Evolutionary conservation across 2,888 invertebrate genomes (phyloP).

Genomic region (Drosophila prolongata): DNA sequence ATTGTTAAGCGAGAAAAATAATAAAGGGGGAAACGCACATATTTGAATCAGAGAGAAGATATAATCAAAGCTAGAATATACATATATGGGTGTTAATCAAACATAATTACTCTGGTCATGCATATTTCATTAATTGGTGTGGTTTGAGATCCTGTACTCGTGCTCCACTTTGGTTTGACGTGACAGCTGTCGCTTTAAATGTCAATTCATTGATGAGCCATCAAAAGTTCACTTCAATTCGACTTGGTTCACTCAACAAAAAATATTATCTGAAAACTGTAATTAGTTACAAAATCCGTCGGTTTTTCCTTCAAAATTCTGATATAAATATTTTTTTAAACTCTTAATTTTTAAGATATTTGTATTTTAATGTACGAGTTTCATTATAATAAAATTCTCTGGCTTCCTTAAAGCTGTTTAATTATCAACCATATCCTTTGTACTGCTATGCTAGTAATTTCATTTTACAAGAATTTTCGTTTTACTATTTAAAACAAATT

Average conservation of each 20-base stretch:
- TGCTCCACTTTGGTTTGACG: constrained; percentile 21
- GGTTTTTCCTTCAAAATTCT: too few relatives aligned
- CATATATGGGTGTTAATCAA: constrained; percentile 74
- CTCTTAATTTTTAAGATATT: too few relatives aligned
- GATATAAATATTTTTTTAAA: too few relatives aligned
- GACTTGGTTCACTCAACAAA: constrained; percentile 1
- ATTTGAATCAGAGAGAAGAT: constrained; percentile 13
- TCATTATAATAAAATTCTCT: too few relatives aligned
- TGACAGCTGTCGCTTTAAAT: constrained; percentile 67
- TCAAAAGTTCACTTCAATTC: constrained; percentile 14
- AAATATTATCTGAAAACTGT: not conserved
- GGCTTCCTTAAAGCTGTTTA: too few relatives aligned
- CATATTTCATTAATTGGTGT: constrained; percentile 67
- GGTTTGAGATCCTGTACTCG: not conserved
- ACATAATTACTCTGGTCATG: constrained; percentile 63
- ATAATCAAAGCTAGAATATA: constrained; percentile 60
- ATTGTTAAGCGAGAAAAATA: constrained; percentile 53
- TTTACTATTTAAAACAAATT: too few relatives aligned
- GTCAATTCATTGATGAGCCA: constrained; percentile 37
- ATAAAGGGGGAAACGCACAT: constrained; percentile 23
- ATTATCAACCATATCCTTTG: too few relatives aligned
- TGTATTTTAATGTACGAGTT: too few relatives aligned
- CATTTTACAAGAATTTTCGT: too few relatives aligned
- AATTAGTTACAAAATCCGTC: too few relatives aligned
- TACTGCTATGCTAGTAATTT: too few relatives aligned